Evolutionary conservation across 2,888 invertebrate species (phyloP).

Genomic region (Agapostemon virescens): DNA sequence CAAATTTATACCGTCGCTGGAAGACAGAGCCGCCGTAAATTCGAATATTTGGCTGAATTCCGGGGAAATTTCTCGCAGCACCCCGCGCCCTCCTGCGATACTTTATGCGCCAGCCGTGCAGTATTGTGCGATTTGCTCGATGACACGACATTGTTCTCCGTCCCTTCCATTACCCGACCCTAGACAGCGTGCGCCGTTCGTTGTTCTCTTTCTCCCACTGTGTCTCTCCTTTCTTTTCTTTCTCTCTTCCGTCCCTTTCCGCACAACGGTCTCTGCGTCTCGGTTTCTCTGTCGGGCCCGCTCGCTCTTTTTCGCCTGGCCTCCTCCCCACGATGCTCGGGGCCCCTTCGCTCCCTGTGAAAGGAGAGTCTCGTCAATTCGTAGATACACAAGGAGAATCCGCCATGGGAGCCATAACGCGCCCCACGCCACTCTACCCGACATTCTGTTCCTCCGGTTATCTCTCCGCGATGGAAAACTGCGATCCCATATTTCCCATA

Average conservation of each 20-base stretch:
- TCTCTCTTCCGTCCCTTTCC: constrained; percentile 28
- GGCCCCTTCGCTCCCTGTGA: constrained; percentile 31
- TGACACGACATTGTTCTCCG: constrained; percentile 64
- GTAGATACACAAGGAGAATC: constrained; percentile 41
- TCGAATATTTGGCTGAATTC: constrained; percentile 38
- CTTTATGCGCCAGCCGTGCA: constrained; percentile 38
- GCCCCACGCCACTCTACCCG: constrained; percentile 4
- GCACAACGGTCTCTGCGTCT: constrained; percentile 23
- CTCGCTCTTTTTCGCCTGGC: constrained; percentile 30
- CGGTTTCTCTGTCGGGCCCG: constrained; percentile 30
- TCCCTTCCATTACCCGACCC: constrained; percentile 72
- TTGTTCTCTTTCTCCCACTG: constrained; percentile 31
- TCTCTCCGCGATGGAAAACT: constrained; percentile 28
- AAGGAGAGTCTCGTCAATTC: constrained; percentile 57
- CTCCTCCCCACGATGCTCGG: constrained; percentile 6
- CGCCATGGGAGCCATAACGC: constrained; percentile 51
- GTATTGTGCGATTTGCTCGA: constrained; percentile 63
- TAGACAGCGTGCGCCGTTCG: constrained; percentile 37
- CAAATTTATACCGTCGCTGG: constrained; percentile 26
- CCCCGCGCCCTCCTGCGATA: constrained; percentile 11
- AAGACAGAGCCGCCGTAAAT: constrained; percentile 36
- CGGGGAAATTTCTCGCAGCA: constrained; percentile 32
- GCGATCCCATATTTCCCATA: constrained; percentile 42
- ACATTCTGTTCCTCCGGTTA: constrained; percentile 8
- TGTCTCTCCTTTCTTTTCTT: constrained; percentile 23